Evolutionary conservation across 2,113 vertebrate genomes (phyloP).

Genomic region (Brachypodius melanocephalos): DNA sequence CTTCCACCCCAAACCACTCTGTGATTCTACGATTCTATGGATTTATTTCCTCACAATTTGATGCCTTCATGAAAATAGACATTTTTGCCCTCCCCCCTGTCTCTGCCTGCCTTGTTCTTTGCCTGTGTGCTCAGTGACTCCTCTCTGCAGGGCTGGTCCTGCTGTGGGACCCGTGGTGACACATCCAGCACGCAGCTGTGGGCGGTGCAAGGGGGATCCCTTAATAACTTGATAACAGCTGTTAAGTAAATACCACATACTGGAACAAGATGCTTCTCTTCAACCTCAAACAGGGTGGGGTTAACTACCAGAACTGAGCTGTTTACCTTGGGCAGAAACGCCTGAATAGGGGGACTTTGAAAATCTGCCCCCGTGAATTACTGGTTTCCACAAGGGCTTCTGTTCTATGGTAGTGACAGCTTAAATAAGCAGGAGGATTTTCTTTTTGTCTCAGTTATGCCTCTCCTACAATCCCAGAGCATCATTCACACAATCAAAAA

Average conservation of each 20-base stretch:
- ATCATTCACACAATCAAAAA: slow-evolving; percentile 27
- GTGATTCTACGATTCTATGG: background rate
- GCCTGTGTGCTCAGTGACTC: background rate
- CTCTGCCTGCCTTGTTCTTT: background rate
- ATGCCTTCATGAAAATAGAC: background rate
- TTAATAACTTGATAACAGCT: slow-evolving; percentile 35
- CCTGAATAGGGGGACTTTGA: background rate
- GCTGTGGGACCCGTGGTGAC: background rate
- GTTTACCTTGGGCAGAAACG: slow-evolving; percentile 11
- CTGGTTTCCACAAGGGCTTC: background rate
- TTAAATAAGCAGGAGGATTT: slow-evolving; percentile 27
- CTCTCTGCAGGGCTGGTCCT: background rate
- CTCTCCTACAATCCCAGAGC: background rate
- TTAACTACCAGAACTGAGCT: background rate
- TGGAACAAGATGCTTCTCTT: background rate
- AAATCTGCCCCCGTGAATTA: slow-evolving; percentile 1
- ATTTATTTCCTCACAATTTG: background rate
- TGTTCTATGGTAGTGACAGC: background rate
- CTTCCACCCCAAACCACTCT: background rate
- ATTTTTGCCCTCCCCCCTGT: background rate
- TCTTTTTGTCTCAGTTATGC: background rate
- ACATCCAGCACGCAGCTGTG: background rate
- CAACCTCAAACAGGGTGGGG: slow-evolving; percentile 30
- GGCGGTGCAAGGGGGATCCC: background rate
- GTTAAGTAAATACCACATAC: slow-evolving; percentile 26